phyloP scores from a whole-genome alignment of 2,888 invertebrate species.

The Ophion costatus region DNA sequence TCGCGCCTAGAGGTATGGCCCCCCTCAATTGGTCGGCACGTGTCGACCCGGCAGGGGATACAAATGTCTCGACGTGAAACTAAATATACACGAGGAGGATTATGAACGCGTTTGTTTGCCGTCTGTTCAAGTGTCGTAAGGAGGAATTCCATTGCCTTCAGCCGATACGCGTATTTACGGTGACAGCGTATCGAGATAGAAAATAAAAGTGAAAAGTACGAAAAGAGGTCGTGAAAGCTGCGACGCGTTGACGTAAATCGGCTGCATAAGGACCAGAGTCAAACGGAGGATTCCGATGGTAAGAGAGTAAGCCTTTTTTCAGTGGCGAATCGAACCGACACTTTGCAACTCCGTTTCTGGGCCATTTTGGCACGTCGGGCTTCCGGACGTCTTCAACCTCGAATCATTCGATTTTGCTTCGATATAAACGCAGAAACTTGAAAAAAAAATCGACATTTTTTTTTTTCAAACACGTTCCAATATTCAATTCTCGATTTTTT shows the following conservation, averaged over 20 bases:
- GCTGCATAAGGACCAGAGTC: neutral
- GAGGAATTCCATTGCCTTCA: slow-evolving; percentile 19
- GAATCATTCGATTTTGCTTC: slow-evolving; percentile 19
- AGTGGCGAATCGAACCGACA: slow-evolving; percentile 15
- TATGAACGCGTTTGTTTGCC: slow-evolving; percentile 27
- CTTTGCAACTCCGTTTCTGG: slow-evolving; percentile 19
- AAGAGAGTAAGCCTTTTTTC: slow-evolving; percentile 13
- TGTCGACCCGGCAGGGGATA: slow-evolving; percentile 19
- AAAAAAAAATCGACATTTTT: too few relatives aligned
- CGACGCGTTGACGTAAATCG: slow-evolving; percentile 30
- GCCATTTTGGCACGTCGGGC: slow-evolving; percentile 32
- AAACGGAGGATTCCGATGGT: slow-evolving; percentile 6
- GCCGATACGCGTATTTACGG: slow-evolving; percentile 27
- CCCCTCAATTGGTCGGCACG: slow-evolving; percentile 3
- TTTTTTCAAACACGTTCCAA: too few relatives aligned
- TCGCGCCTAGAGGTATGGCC: too few relatives aligned
- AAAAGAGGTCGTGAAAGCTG: slow-evolving; percentile 36
- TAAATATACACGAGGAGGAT: slow-evolving; percentile 7
- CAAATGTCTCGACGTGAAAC: neutral
- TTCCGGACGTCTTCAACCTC: slow-evolving; percentile 44
- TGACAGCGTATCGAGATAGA: slow-evolving; percentile 19
- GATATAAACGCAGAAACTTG: neutral
- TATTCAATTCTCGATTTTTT: too few relatives aligned
- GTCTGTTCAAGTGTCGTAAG: slow-evolving; percentile 34
- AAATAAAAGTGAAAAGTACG: slow-evolving; percentile 26